Base-by-base conservation (phyloP, 1,140 invertebrate species). In the Chrysomallon squamiferum region DNA sequence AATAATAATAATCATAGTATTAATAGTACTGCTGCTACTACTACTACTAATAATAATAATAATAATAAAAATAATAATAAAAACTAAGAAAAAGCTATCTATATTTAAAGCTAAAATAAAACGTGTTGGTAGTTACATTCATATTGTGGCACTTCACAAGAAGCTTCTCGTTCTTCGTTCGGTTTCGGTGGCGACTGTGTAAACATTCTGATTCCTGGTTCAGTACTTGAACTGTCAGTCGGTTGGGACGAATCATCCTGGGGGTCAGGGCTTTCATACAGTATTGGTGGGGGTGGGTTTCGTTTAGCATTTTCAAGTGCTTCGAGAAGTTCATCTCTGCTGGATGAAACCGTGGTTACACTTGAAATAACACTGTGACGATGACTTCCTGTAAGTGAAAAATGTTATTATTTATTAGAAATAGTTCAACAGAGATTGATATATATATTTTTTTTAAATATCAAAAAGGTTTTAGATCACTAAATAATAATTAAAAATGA, bases 121-220 rank as follows among this genome's bases (percentile, higher is more conserved):
- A n/a, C n/a, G n/a, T n/a, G n/a, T n/a, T n/a, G n/a, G 7, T 29
- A 69, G 70, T 71, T 66, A 76, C 74, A 64, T 56, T 78, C 74
- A 72, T 82, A 80, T 49, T 72, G 45, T 2, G 78, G 80, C 9
- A 83, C 80, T 64, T 84, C 81, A 74, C 84, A 86, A 2, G 83
- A 79, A 54, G 84, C 85, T 68, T 86, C 83, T 25, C 86, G 69
- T 47, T 81, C 75, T 69, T 87, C 86, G 62, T 87, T 84, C 22
- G 86, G 85, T 65, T 77, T 79, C 6, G 86, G 86, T 11, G 86
- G 86, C 13, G 81, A 82, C 69, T 86, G 83, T 13, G 84, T 87
- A 59, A 87, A 87, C 71, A 83, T 74, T 50, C 85, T 62, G 41
- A 86, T 87, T 4, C 86, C 86, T 1, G 84, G 83, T 69, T 86